A percentile compares a stretch with the other conserved stretches of the same genome.
Evolutionary conservation across 2,888 invertebrate genomes (phyloP).

Genomic region (Ophioninae sp.): DNA sequence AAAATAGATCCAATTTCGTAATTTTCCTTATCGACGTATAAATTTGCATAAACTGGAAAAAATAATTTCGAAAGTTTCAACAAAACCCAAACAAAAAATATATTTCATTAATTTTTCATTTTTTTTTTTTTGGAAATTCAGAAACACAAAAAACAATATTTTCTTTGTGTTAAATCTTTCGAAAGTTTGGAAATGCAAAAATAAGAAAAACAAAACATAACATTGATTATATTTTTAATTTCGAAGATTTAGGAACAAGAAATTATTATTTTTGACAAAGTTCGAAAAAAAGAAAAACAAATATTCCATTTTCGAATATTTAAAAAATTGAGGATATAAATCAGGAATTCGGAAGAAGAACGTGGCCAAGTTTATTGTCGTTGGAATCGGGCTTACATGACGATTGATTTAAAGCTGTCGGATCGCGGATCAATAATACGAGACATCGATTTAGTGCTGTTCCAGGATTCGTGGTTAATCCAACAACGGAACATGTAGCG

Average conservation of each 20-base stretch:
- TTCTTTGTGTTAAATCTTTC: background rate
- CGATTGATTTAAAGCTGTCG: constrained; percentile 12
- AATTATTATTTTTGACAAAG: too few relatives aligned
- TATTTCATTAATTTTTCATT: too few relatives aligned
- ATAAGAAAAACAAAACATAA: background rate
- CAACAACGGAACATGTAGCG: constrained; percentile 16
- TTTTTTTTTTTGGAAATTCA: too few relatives aligned
- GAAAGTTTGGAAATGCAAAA: background rate
- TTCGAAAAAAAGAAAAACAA: too few relatives aligned
- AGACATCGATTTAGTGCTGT: constrained; percentile 10
- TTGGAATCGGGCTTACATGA: background rate
- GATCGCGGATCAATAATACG: background rate
- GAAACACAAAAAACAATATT: too few relatives aligned
- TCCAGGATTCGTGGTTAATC: constrained; percentile 8
- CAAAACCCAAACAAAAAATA: too few relatives aligned
- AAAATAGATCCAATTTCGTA: background rate
- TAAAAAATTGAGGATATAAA: background rate
- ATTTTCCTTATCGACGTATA: background rate
- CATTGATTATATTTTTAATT: too few relatives aligned
- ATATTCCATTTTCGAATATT: background rate
- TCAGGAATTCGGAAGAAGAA: background rate
- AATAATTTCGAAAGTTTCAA: too few relatives aligned
- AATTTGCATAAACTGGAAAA: background rate
- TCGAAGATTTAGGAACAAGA: too few relatives aligned
- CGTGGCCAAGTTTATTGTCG: background rate